Percentiles rank a stretch among this genome's conserved stretches.
Evolutionary conservation across 1,140 invertebrate species (phyloP).

Genomic region (Helicoverpa armigera): DNA sequence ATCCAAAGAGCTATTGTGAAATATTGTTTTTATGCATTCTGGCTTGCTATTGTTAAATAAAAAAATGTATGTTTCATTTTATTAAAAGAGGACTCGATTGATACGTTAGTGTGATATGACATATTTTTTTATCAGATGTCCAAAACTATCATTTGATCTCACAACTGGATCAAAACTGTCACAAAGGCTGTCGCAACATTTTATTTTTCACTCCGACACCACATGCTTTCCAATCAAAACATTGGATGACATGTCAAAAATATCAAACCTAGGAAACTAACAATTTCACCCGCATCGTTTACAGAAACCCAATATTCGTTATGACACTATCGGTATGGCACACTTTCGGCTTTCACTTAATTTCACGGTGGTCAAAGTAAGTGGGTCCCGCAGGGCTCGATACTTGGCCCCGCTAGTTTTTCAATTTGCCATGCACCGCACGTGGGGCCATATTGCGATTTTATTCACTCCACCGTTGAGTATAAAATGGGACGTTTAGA

Average conservation of each 20-base stretch:
- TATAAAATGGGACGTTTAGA: conserved; percentile 44
- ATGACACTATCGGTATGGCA: conserved; percentile 35
- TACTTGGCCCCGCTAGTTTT: conserved; percentile 48
- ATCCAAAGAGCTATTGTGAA: background rate
- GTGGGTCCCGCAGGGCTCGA: conserved; percentile 43
- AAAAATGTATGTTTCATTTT: background rate
- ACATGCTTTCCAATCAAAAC: background rate
- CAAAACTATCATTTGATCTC: too few relatives aligned
- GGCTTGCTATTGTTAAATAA: too few relatives aligned
- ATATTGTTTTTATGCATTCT: too few relatives aligned
- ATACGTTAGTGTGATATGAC: too few relatives aligned
- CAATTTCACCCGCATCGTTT: background rate
- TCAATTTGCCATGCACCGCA: conserved; percentile 50
- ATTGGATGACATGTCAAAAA: background rate
- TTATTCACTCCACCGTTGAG: conserved; percentile 49
- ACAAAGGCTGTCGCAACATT: too few relatives aligned
- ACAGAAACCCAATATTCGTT: conserved; percentile 27
- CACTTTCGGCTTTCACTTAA: conserved; percentile 49
- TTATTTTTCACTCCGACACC: too few relatives aligned
- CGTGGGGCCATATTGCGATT: conserved; percentile 48
- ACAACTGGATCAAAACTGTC: too few relatives aligned
- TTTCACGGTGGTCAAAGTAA: conserved; percentile 55
- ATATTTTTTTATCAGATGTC: too few relatives aligned
- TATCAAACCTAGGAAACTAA: conserved; percentile 1
- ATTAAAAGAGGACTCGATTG: too few relatives aligned